These are phyloP conservation scores for Ursus arctos DNA, from an alignment of 2,113 vertebrate species.

Conservation along the genomic window DNA sequence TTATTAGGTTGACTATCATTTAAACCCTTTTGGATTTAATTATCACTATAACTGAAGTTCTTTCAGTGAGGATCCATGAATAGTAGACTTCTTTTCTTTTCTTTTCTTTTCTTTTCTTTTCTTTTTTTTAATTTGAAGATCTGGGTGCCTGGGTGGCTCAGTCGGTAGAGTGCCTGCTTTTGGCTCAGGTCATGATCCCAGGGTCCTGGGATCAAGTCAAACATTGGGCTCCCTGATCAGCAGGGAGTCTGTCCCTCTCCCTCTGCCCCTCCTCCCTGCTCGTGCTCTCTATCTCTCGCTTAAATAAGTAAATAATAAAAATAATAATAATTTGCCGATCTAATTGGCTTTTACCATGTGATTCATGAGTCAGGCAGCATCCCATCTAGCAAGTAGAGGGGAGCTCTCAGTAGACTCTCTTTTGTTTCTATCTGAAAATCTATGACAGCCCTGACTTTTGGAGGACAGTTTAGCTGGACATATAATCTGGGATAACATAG, in stretches of 20 bases:
- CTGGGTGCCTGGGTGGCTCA: too few relatives aligned
- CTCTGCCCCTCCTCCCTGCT: too few relatives aligned
- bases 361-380: background rate
- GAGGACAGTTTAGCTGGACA: background rate
- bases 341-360: background rate
- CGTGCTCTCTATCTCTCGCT: too few relatives aligned
- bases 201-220: too few relatives aligned
- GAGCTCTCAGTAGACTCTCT: background rate
- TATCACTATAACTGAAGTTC: background rate
- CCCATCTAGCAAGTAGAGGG: background rate
- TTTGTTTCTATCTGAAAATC: background rate
- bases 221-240: too few relatives aligned
- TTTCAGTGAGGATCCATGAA: background rate
- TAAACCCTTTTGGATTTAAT: background rate
- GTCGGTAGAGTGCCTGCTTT: too few relatives aligned
- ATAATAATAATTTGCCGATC: background rate
- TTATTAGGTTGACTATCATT: background rate
- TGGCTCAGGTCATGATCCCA: too few relatives aligned
- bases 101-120: background rate
- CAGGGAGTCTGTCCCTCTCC: too few relatives aligned
- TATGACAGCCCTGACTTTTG: background rate
- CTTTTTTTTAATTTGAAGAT: background rate
- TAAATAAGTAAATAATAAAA: too few relatives aligned
- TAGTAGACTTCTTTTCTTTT: background rate
- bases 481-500: background rate